Percentiles rank a stretch among this genome's conserved stretches.
Conservation (phyloP, 2,888 invertebrate genomes). For the Silvanus unidentatus region DNA sequence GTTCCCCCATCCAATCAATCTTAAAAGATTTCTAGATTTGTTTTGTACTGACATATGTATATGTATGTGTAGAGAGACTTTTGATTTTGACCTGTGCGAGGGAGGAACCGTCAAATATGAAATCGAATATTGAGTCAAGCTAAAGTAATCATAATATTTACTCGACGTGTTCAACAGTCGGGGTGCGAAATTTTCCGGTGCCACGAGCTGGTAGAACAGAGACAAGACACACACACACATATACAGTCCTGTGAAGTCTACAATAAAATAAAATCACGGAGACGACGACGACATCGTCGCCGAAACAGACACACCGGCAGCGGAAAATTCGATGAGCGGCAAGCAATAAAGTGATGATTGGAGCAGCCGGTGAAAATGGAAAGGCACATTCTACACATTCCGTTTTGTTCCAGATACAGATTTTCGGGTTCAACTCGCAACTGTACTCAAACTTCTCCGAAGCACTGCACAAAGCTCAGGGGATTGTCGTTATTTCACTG, state of each 20-base stretch:
- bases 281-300: slow-evolving; percentile 19
- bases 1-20: slow-evolving; percentile 28
- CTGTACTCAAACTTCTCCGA: slow-evolving; percentile 94
- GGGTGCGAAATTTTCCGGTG: slow-evolving; percentile 10
- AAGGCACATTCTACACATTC: slow-evolving; percentile 33
- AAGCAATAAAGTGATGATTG: slow-evolving; percentile 46
- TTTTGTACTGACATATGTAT: slow-evolving; percentile 26
- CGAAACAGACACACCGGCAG: slow-evolving; percentile 33
- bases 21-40: slow-evolving; percentile 28
- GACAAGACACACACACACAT: too few relatives aligned
- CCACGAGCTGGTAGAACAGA: too few relatives aligned
- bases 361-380: slow-evolving; percentile 36
- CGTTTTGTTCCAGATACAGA: slow-evolving; percentile 77
- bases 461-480: slow-evolving; percentile 89
- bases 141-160: slow-evolving; percentile 45
- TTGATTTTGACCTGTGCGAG: slow-evolving; percentile 28
- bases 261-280: slow-evolving; percentile 28
- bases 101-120: slow-evolving; percentile 36
- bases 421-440: slow-evolving; percentile 97
- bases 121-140: slow-evolving; percentile 41
- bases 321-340: slow-evolving; percentile 45
- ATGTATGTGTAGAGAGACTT: too few relatives aligned
- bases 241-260: too few relatives aligned
- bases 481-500: slow-evolving; percentile 90
- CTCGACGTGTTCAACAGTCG: slow-evolving; percentile 37